Evolutionary conservation across 2,113 vertebrate genomes (phyloP).

Genomic region (Sylvietta virens): DNA sequence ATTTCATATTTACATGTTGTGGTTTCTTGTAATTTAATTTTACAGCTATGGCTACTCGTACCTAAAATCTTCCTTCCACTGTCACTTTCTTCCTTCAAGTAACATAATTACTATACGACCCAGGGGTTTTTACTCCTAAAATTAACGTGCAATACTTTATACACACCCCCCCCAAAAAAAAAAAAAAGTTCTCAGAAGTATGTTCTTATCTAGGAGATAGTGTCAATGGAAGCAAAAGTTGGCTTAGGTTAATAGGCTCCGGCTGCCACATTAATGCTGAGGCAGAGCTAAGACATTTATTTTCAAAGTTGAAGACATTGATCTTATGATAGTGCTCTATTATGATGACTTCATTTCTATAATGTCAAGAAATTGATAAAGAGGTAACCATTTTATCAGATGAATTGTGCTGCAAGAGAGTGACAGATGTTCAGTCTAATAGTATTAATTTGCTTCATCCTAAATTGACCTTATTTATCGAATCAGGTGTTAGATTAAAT

Average conservation of each 20-base stretch:
- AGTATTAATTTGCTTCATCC: not conserved
- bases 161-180: not conserved
- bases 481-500: not conserved
- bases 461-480: slow-evolving; percentile 27
- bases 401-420: not conserved
- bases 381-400: slow-evolving; percentile 23
- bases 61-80: not conserved
- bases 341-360: slow-evolving; percentile 50
- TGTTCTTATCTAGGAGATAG: slow-evolving; percentile 46
- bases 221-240: slow-evolving; percentile 54
- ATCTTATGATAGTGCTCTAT: slow-evolving; percentile 45
- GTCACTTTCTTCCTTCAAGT: not conserved
- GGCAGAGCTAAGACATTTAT: slow-evolving; percentile 65
- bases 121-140: not conserved
- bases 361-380: slow-evolving; percentile 46
- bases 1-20: not conserved
- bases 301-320: slow-evolving; percentile 58
- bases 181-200: not conserved
- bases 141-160: not conserved
- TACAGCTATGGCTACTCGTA: not conserved
- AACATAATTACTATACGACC: not conserved
- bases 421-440: slow-evolving; percentile 9
- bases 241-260: slow-evolving; percentile 61
- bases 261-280: slow-evolving; percentile 66
- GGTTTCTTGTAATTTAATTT: not conserved